A percentile compares a stretch with the other conserved stretches of the same genome.
These are phyloP conservation scores for Periparus ater DNA, from an alignment of 2,797 vertebrate species.

Conservation along the genomic window DNA sequence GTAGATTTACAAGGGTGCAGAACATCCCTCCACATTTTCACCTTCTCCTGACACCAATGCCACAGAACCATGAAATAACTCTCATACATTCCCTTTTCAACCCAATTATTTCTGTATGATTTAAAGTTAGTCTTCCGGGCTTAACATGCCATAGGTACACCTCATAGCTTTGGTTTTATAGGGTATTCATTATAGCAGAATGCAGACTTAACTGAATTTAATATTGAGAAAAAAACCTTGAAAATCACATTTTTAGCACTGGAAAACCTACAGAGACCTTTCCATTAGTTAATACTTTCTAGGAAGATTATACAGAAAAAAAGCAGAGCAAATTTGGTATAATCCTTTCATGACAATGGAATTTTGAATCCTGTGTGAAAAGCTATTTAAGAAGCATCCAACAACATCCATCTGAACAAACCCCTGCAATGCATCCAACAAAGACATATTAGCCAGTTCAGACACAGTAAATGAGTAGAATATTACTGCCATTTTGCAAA, in stretches of 20 bases:
- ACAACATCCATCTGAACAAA: not conserved
- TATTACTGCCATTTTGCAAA: not conserved
- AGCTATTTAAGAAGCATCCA: not conserved
- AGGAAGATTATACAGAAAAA: not conserved
- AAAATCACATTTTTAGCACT: not conserved
- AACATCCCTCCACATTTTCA: not conserved
- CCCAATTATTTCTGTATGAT: not conserved
- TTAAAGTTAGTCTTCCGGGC: not conserved
- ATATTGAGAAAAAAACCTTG: not conserved
- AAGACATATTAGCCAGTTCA: not conserved
- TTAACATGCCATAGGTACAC: not conserved
- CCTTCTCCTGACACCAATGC: not conserved
- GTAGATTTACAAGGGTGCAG: not conserved
- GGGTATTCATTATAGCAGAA: not conserved
- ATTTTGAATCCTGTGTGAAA: not conserved
- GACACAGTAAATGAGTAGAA: not conserved
- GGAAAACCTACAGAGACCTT: not conserved
- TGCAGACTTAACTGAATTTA: not conserved
- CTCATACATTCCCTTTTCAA: not conserved
- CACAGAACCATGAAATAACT: not conserved
- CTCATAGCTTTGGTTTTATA: not conserved
- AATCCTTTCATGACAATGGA: not conserved
- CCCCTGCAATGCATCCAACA: not conserved
- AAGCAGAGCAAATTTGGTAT: not conserved
- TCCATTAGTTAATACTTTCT: not conserved